These are phyloP conservation scores for Fragum sueziense DNA, from an alignment of 2,888 invertebrate species.

Conservation along the genomic window DNA sequence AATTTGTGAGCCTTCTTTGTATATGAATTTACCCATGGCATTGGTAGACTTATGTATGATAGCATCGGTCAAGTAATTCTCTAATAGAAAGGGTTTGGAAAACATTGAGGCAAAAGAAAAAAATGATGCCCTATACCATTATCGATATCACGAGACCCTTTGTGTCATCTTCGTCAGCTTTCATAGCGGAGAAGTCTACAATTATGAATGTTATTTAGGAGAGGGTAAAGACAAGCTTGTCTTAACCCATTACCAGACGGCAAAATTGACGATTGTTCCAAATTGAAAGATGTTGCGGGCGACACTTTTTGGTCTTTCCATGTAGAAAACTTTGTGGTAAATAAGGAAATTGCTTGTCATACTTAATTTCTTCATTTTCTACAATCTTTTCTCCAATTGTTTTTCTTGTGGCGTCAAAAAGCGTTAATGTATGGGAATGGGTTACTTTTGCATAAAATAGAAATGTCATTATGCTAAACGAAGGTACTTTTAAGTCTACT, in stretches of 20 bases:
- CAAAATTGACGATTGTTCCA: background rate
- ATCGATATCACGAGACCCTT: background rate
- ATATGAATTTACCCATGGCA: background rate
- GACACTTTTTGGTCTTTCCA: background rate
- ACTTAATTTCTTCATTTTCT: background rate
- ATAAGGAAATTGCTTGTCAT: background rate
- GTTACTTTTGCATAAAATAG: background rate
- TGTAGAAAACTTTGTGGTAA: background rate
- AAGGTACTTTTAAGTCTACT: background rate
- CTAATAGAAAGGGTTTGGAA: background rate
- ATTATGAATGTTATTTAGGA: background rate
- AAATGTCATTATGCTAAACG: background rate
- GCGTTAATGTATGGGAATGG: background rate
- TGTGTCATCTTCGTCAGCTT: background rate
- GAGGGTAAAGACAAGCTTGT: background rate
- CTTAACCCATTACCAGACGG: background rate
- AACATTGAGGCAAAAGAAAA: background rate
- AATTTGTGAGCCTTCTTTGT: background rate
- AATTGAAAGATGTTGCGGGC: background rate
- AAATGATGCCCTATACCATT: background rate
- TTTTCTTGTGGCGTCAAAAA: background rate
- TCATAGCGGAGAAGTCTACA: background rate
- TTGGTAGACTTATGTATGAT: background rate
- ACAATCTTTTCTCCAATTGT: background rate
- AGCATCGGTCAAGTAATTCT: background rate